These are phyloP conservation scores for Seriola aureovittata DNA, from an alignment of 2,113 vertebrate genomes.

Conservation along the genomic window DNA sequence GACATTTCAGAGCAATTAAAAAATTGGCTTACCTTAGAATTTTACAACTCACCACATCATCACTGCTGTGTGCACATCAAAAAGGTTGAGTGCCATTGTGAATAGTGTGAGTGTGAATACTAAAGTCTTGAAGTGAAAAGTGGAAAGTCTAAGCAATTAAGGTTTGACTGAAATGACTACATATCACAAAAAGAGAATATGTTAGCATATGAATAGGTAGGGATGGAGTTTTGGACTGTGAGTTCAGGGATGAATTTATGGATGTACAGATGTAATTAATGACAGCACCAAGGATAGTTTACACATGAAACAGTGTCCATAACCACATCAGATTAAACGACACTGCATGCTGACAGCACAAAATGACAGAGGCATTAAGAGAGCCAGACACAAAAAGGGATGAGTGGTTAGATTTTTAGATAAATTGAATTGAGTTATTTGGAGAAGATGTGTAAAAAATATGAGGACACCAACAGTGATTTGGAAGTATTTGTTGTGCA, in stretches of 20 bases:
- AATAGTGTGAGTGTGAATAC: constrained; percentile 33
- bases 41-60: constrained; percentile 11
- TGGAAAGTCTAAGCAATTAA: constrained; percentile 33
- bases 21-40: constrained; percentile 18
- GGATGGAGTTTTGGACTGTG: background rate
- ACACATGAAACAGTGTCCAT: background rate
- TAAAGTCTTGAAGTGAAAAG: constrained; percentile 14
- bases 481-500: constrained; percentile 18
- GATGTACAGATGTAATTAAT: background rate
- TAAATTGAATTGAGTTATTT: constrained; percentile 1
- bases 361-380: constrained; percentile 11
- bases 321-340: constrained; percentile 4
- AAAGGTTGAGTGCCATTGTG: constrained; percentile 15
- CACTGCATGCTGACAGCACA: background rate
- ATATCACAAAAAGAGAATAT: constrained; percentile 17
- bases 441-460: background rate
- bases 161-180: constrained; percentile 27
- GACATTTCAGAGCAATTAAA: constrained; percentile 59
- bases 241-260: constrained; percentile 11
- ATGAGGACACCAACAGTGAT: background rate
- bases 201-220: background rate
- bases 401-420: constrained; percentile 23
- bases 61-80: constrained; percentile 23
- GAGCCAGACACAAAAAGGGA: background rate
- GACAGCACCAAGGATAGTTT: constrained; percentile 1